Evolutionary conservation across 2,888 invertebrate species (phyloP), one percentile per base, ranked within the genome.

Genomic region (Oscheius myriophilus): DNA sequence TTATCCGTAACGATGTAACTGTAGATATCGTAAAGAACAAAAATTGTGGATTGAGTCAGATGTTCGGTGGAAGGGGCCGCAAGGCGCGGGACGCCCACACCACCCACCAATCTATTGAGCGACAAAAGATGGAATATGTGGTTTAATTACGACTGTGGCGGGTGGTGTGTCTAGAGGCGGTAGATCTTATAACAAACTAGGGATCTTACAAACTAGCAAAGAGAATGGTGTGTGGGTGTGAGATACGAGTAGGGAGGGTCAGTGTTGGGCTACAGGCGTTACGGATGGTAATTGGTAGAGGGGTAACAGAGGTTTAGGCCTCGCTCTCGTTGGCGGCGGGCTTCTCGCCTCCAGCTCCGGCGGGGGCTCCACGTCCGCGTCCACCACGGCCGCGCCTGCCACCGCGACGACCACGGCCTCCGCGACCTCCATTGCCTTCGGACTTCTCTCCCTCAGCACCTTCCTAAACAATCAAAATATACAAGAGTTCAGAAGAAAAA

Each of bases 321-420:
- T 68, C 63, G 55, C 23, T 18, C 21, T 63, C 57, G 45, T 18
- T 39, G 54, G 26, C 41, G 21, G 7, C 63, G 63, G 53, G 39
- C 14, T 62, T 62, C n/a, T 39, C 51, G 18, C 62, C 61, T 11
- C 53, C 61, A 33, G 51, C 33, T 14, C 49, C 67, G n/a, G 58
- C 51, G 21, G 58, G 51, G 21, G 23, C 43, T 39, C 65, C 45
- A 14, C 65, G 64, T n/a, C 69, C 51, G 45, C 69, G 58, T 1
- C 69, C 69, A 41, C 73, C 71, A 58, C 73, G 72, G 43, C 78
- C 71, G 52, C 78, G 71, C 12, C 77, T 72, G 25, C 81, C 75
- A 42, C 77, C 75, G n/a, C 78, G 75, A 46, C 73, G 75, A 58
- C 76, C 73, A 43, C 79, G 69, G 41, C 79, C 66, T 42, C 74